Evolutionary conservation across 2,113 vertebrate species (phyloP), one percentile per base, ranked within the genome.

Genomic region (Istiophorus platypterus): DNA sequence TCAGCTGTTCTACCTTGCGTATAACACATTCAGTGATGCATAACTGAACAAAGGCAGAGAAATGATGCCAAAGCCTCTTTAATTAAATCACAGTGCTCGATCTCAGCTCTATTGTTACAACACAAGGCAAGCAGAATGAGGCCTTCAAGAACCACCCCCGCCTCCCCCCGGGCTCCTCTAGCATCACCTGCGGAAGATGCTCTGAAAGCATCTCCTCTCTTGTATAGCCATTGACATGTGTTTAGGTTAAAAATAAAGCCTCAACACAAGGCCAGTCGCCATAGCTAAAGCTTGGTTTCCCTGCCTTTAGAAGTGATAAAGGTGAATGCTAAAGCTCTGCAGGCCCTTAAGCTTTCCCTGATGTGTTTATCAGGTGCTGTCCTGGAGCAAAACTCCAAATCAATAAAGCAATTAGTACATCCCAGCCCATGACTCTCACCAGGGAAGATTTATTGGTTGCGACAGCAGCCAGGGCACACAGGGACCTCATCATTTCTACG

Each of bases 331-430:
- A 34, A 82, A 87, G 69, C 69, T 73, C 71, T 64, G 67, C 49
- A 58, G 89, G 81, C 65, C 82, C 79, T 64, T 80, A 51, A 81
- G 64, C 51, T 87, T 84, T 79, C 74, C 75, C 82, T 89, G 87
- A 92, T 92, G 87, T 91, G 81, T 95, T 93, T 94, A 94, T 95
- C 92, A 92, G 88, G 70, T 59, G 68, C 64, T 80, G 75, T 87
- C 73, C 57, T 76, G 52, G 62, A 81, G 81, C 64, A 92, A 92
- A 94, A 90, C 83, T 88, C 78, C 69, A 84, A 89, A 94, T 94
- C 91, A 92, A 94, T 93, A 93, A 92, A 90, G 92, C 94, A 94
- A 93, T 95, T 95, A 94, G 92, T 84, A 90, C 87, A 90, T 87
- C 81, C 84, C 72, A 77, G 81, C 78, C 78, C 74, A 70, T 22